Evolutionary conservation across 2,797 vertebrate genomes (phyloP).

Genomic region (Rhadinocentrus ornatus): DNA sequence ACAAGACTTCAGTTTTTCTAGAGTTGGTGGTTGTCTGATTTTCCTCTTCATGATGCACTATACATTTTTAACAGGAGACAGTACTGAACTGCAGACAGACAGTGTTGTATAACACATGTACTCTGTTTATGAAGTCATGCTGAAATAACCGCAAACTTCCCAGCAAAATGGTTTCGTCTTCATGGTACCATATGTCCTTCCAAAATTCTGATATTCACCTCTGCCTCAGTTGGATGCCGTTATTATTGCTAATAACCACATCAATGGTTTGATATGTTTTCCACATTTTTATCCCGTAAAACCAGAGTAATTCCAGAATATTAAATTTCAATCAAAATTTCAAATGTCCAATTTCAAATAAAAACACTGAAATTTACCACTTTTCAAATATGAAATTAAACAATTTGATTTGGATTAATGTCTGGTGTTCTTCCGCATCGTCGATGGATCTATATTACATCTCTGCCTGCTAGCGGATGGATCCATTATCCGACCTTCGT

Average conservation of each 20-base stretch:
- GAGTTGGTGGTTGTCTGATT: background rate
- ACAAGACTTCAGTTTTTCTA: too few relatives aligned
- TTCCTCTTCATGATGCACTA: background rate
- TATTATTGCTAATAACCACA: background rate
- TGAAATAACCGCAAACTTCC: background rate
- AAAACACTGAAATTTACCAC: too few relatives aligned
- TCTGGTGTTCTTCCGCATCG: conserved; percentile 55
- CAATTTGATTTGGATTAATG: background rate
- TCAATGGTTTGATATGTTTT: background rate
- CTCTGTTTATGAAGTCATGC: background rate
- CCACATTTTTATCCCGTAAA: background rate
- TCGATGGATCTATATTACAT: conserved; percentile 40
- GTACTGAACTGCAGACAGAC: background rate
- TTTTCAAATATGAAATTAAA: too few relatives aligned
- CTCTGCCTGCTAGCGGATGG: conserved; percentile 74
- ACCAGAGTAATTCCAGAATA: background rate
- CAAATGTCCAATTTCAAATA: too few relatives aligned
- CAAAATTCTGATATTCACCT: background rate
- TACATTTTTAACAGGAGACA: background rate
- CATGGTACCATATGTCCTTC: background rate
- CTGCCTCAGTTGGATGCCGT: background rate
- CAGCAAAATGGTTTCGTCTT: background rate
- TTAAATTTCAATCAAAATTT: background rate
- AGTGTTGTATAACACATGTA: background rate
- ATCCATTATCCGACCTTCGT: conserved; percentile 59